Percentiles rank a stretch among this genome's conserved stretches.
These are phyloP conservation scores for Labeo calbasu DNA, from an alignment of 2,797 vertebrate species.

Conservation along the genomic window DNA sequence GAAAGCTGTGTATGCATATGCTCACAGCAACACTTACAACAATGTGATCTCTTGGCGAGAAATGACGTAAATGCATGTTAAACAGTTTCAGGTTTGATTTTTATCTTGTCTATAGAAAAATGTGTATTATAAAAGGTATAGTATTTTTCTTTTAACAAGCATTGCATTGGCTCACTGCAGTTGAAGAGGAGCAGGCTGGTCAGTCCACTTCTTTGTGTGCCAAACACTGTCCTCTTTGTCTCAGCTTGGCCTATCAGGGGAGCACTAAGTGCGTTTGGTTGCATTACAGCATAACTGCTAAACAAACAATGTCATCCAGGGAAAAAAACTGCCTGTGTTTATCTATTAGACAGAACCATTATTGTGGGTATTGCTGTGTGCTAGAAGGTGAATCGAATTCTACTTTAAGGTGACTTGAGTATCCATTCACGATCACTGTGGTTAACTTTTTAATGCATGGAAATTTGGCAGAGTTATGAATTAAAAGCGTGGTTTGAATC, in stretches of 20 bases:
- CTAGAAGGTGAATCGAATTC: neutral
- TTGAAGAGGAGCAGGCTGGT: constrained; percentile 42
- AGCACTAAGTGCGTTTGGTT: constrained; percentile 68
- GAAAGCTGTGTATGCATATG: constrained; percentile 1
- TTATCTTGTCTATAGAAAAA: neutral
- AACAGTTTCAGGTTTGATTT: neutral
- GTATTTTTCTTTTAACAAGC: neutral
- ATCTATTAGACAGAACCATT: constrained; percentile 61
- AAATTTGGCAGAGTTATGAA: neutral
- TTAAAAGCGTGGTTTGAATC: neutral
- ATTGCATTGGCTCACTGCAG: neutral
- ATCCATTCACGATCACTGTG: neutral
- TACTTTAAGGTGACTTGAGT: constrained; percentile 4
- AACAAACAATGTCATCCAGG: constrained; percentile 70
- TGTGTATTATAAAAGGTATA: neutral
- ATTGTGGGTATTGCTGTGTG: neutral
- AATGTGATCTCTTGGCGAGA: neutral
- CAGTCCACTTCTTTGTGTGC: constrained; percentile 59
- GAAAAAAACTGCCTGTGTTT: constrained; percentile 65
- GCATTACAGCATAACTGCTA: constrained; percentile 70
- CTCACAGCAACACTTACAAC: neutral
- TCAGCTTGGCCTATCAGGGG: constrained; percentile 49
- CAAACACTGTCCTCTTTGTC: constrained; percentile 73
- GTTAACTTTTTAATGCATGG: neutral
- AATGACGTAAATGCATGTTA: neutral